phyloP scores from a whole-genome alignment of 2,888 invertebrate species.

The Artemia sinica region DNA sequence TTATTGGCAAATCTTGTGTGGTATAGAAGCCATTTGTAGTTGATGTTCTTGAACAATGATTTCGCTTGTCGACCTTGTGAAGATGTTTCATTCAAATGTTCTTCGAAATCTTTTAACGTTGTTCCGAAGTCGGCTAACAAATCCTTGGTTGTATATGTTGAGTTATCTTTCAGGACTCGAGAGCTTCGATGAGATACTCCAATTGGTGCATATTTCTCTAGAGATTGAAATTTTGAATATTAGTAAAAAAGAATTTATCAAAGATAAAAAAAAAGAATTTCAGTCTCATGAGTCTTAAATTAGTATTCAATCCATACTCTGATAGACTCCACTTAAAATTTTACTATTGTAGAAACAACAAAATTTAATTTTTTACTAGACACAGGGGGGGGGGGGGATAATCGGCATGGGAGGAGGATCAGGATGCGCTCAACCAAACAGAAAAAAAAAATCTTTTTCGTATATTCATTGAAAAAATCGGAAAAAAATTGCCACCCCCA shows the following conservation, averaged over 20 bases:
- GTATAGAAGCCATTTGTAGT: slow-evolving; percentile 10
- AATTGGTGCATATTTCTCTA: background rate
- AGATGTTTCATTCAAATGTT: background rate
- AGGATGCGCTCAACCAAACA: too few relatives aligned
- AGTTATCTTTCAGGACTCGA: slow-evolving; percentile 8
- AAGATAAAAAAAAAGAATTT: background rate
- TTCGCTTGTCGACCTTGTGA: background rate
- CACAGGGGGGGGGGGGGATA: too few relatives aligned
- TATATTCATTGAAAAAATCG: too few relatives aligned
- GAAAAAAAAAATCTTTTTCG: too few relatives aligned
- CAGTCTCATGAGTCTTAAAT: background rate
- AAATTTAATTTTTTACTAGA: too few relatives aligned
- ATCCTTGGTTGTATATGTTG: background rate
- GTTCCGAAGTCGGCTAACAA: background rate
- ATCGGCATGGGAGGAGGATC: too few relatives aligned
- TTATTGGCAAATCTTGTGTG: background rate
- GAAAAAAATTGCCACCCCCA: too few relatives aligned
- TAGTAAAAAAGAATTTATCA: background rate
- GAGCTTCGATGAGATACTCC: background rate
- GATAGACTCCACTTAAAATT: too few relatives aligned
- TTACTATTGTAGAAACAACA: too few relatives aligned
- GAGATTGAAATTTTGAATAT: background rate
- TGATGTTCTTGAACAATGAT: background rate
- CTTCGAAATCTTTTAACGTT: background rate
- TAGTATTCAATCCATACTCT: background rate